phyloP scores from a whole-genome alignment of 2,113 vertebrate species.

The Lipophrys pholis region DNA sequence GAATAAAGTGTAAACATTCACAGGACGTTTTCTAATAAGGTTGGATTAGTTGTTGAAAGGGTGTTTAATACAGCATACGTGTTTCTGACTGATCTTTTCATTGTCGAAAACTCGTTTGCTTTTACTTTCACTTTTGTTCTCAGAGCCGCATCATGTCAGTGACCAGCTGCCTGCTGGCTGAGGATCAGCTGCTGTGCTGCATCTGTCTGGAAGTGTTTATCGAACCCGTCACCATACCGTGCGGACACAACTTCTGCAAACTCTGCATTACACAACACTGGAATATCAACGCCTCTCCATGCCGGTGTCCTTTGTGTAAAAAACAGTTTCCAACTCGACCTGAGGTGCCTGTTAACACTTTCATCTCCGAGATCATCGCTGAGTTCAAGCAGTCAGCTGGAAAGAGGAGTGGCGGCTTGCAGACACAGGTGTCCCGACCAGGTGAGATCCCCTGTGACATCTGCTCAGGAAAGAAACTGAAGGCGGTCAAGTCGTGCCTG shows the following conservation, averaged over 20 bases:
- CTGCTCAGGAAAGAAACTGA: slow-evolving; percentile 12
- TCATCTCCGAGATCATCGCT: slow-evolving; percentile 30
- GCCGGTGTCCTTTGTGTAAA: slow-evolving; percentile 37
- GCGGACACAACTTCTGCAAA: slow-evolving; percentile 25
- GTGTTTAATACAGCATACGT: too few relatives aligned
- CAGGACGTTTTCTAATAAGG: too few relatives aligned
- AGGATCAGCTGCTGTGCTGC: slow-evolving; percentile 31
- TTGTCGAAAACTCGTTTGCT: neutral
- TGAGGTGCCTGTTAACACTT: slow-evolving; percentile 30
- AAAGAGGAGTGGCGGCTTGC: neutral
- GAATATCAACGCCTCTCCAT: neutral
- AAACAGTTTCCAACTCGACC: slow-evolving; percentile 11
- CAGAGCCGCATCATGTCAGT: slow-evolving; percentile 3
- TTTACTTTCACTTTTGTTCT: slow-evolving; percentile 6
- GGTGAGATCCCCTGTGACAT: slow-evolving; percentile 28
- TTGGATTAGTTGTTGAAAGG: too few relatives aligned
- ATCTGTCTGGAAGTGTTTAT: slow-evolving; percentile 28
- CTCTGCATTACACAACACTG: slow-evolving; percentile 28
- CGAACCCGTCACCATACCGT: slow-evolving; percentile 8
- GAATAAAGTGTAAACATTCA: too few relatives aligned
- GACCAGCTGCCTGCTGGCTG: neutral
- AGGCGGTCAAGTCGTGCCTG: slow-evolving; percentile 28
- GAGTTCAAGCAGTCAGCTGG: slow-evolving; percentile 21
- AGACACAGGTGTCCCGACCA: neutral
- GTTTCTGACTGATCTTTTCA: too few relatives aligned